Conservation (phyloP, 2,113 vertebrate species). For the Chroicocephalus ridibundus region DNA sequence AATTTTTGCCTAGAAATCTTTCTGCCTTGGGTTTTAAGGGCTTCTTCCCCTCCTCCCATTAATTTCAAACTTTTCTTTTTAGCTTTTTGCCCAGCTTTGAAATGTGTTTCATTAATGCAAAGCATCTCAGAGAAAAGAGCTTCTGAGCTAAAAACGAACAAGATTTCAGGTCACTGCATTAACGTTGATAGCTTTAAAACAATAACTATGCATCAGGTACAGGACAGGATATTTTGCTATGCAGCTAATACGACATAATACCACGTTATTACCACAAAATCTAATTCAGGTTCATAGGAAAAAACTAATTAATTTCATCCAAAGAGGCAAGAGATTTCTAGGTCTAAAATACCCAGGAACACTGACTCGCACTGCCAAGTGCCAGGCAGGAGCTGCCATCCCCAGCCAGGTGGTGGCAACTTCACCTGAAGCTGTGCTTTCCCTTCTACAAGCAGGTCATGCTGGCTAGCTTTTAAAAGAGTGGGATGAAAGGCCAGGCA, state of each 20-base stretch:
- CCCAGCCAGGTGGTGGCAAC: background rate
- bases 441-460: background rate
- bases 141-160: background rate
- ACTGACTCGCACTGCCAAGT: background rate
- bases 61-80: background rate
- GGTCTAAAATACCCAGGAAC: background rate
- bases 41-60: background rate
- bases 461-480: background rate
- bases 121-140: background rate
- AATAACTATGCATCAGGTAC: background rate
- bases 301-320: background rate
- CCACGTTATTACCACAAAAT: background rate
- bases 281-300: background rate
- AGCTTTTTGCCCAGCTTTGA: background rate
- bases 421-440: background rate
- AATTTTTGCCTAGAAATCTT: background rate
- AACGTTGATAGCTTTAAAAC: background rate
- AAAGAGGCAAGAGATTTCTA: background rate
- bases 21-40: background rate
- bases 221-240: background rate
- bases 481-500: background rate
- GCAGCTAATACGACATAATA: background rate
- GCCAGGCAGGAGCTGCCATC: background rate
- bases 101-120: background rate
- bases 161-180: background rate